These are phyloP conservation scores for Microtus pennsylvanicus DNA, from an alignment of 2,113 vertebrate genomes.

Conservation along the genomic window DNA sequence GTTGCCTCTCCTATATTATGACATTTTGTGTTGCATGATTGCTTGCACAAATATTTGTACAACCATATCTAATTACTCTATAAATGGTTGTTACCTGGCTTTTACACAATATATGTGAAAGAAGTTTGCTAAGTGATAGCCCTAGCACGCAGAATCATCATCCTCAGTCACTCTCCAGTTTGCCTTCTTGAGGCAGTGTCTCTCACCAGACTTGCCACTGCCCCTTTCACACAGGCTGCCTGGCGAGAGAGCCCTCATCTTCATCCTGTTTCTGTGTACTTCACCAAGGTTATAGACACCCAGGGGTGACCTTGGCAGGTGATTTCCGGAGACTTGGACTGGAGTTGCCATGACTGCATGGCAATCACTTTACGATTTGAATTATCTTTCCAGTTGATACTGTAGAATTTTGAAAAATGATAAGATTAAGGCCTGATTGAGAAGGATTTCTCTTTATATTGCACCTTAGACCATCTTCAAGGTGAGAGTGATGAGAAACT, in stretches of 20 bases:
- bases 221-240: not conserved
- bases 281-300: not conserved
- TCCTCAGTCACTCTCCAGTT: not conserved
- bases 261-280: not conserved
- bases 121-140: not conserved
- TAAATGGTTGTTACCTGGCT: not conserved
- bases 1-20: not conserved
- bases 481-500: not conserved
- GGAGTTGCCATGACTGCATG: not conserved
- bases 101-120: not conserved
- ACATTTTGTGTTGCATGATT: not conserved
- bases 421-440: not conserved
- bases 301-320: not conserved
- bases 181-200: not conserved
- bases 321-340: too few species aligned
- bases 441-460: not conserved
- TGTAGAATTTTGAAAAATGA: not conserved
- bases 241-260: too few species aligned
- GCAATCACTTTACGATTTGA: not conserved
- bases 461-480: not conserved
- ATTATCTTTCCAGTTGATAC: not conserved
- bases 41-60: not conserved
- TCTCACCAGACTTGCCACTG: accelerated
- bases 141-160: not conserved
- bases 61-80: not conserved